Evolutionary conservation across 2,113 vertebrate genomes (phyloP).

Genomic region (Microtus ochrogaster): DNA sequence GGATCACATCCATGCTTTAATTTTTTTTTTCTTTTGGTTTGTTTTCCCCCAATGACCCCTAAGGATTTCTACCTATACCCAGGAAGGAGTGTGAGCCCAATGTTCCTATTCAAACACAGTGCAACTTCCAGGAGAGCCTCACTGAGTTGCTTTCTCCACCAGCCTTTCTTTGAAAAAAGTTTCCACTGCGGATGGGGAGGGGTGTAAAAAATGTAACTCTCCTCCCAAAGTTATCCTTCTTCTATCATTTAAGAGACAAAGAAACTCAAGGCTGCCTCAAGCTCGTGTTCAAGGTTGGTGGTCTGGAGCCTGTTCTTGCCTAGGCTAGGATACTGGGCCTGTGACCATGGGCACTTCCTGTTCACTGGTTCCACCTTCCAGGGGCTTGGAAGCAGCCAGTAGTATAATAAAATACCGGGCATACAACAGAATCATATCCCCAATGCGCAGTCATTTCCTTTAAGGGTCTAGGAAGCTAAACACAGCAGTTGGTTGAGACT

Average conservation of each 20-base stretch:
- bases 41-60: not conserved
- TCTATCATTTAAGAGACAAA: not conserved
- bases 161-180: not conserved
- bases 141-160: not conserved
- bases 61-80: not conserved
- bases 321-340: not conserved
- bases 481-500: not conserved
- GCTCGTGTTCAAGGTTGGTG: not conserved
- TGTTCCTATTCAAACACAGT: not conserved
- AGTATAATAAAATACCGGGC: not conserved
- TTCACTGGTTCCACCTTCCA: not conserved
- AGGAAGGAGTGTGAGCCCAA: fast-evolving
- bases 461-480: not conserved
- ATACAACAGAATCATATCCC: not conserved
- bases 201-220: not conserved
- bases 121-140: not conserved
- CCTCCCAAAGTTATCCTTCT: not conserved
- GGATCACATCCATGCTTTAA: not conserved
- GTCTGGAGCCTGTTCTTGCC: not conserved
- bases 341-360: not conserved
- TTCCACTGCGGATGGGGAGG: not conserved
- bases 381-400: not conserved
- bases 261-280: not conserved
- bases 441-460: not conserved
- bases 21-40: not conserved